A percentile compares a stretch with the other conserved stretches of the same genome.
phyloP scores from a whole-genome alignment of 2,113 vertebrate genomes.

The Aleadryas rufinucha region DNA sequence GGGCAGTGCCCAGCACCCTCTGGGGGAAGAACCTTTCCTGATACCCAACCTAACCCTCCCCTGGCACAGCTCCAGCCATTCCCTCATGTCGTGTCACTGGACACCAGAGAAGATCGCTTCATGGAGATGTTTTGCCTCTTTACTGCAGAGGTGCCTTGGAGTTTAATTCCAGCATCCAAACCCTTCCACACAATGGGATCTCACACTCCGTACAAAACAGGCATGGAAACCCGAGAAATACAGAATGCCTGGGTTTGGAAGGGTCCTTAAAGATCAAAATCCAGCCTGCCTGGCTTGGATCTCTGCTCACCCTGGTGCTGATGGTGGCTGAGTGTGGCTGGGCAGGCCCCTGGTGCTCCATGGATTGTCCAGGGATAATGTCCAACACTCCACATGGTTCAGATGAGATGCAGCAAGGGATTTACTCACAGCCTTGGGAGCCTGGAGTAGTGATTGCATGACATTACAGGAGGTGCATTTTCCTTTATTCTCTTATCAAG shows the following conservation, averaged over 20 bases:
- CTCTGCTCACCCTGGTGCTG: not conserved
- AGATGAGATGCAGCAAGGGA: not conserved
- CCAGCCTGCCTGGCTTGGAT: too few species aligned
- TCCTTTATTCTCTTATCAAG: not conserved
- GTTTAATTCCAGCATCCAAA: not conserved
- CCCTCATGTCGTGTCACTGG: not conserved
- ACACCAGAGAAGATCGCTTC: not conserved
- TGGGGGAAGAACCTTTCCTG: not conserved
- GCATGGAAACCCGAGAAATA: not conserved
- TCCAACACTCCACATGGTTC: not conserved
- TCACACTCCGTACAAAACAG: rapidly evolving
- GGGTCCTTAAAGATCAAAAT: not conserved
- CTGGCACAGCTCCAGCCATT: not conserved
- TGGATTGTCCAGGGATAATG: not conserved
- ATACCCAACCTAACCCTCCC: rapidly evolving
- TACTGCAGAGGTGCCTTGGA: not conserved
- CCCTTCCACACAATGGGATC: rapidly evolving
- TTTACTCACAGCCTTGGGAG: not conserved
- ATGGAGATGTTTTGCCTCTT: not conserved
- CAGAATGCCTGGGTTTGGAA: not conserved
- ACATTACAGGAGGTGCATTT: not conserved
- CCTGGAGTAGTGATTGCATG: not conserved
- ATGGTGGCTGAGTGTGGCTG: not conserved
- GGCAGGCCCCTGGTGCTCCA: not conserved
- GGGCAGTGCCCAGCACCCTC: not conserved